Evolutionary conservation across 2,888 invertebrate species (phyloP).

Genomic region (Drosophila peninsularis): DNA sequence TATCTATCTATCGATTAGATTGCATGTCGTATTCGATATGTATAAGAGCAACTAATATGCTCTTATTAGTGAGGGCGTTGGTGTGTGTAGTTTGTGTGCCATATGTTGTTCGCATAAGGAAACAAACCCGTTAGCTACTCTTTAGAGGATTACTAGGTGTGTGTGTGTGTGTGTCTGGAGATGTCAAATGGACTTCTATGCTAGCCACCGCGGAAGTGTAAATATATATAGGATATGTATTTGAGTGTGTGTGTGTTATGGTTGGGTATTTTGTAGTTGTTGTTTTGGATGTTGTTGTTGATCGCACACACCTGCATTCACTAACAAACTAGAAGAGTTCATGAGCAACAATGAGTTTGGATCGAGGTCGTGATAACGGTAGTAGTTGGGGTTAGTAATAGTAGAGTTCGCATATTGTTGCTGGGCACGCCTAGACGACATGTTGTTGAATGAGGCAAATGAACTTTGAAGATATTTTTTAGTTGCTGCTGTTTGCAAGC

Average conservation of each 20-base stretch:
- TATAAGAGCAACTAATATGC: conserved; percentile 21
- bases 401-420: conserved; percentile 82
- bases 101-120: conserved; percentile 15
- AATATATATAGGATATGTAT: conserved; percentile 28
- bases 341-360: conserved; percentile 84
- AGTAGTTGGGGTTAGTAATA: conserved; percentile 58
- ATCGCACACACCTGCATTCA: conserved; percentile 84
- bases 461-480: conserved; percentile 85
- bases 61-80: conserved; percentile 12
- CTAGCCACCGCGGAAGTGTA: conserved; percentile 21
- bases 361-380: conserved; percentile 82
- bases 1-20: not conserved
- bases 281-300: conserved; percentile 46
- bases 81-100: conserved; percentile 30
- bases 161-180: conserved; percentile 1
- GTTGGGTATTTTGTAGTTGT: conserved; percentile 24
- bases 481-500: conserved; percentile 83
- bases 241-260: conserved; percentile 31
- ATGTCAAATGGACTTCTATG: conserved; percentile 25
- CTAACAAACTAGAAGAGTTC: conserved; percentile 83
- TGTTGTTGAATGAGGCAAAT: conserved; percentile 78
- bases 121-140: conserved; percentile 22
- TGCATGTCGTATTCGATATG: not conserved
- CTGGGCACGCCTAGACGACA: conserved; percentile 81
- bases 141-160: conserved; percentile 17